Conservation (phyloP, 2,797 vertebrate genomes). For the Poeciliopsis gracilis region DNA sequence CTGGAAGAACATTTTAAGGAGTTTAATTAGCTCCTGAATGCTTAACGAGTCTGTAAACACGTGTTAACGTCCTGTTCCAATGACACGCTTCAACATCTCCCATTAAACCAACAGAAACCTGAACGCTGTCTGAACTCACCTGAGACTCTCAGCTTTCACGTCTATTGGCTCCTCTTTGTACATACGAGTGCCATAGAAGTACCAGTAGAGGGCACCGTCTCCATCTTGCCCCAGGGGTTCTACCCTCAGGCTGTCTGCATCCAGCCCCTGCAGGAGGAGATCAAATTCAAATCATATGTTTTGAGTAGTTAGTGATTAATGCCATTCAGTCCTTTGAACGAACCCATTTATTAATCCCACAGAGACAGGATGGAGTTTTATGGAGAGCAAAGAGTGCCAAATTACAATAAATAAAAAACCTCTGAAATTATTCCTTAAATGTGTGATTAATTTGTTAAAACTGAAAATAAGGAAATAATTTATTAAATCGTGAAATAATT, state of each 20-base stretch:
- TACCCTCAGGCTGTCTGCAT: constrained; percentile 94
- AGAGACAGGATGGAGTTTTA: constrained; percentile 1
- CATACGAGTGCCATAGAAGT: constrained; percentile 97
- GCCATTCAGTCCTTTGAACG: constrained; percentile 34
- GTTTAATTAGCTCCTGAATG: constrained; percentile 39
- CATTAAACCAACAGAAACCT: constrained; percentile 4
- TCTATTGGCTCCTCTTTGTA: constrained; percentile 92
- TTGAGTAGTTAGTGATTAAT: constrained; percentile 37
- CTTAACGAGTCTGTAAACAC: constrained; percentile 28
- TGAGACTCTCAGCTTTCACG: constrained; percentile 66
- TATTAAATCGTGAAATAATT: too few species aligned
- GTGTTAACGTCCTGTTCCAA: constrained; percentile 14
- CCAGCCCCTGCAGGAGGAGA: constrained; percentile 85
- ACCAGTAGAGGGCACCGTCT: constrained; percentile 96
- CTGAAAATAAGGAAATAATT: too few species aligned
- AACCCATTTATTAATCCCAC: constrained; percentile 17
- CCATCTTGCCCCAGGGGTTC: constrained; percentile 95
- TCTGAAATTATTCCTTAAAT: background rate
- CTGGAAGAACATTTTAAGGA: constrained; percentile 39
- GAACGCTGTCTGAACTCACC: constrained; percentile 66
- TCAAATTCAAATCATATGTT: constrained; percentile 25
- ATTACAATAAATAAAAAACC: background rate
- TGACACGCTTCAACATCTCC: constrained; percentile 4
- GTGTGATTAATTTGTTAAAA: too few species aligned
- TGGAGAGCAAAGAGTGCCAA: background rate